Percentiles rank a stretch among this genome's conserved stretches.
Conservation (phyloP, 2,888 invertebrate genomes). For the Glyphotaelius pellucidus region DNA sequence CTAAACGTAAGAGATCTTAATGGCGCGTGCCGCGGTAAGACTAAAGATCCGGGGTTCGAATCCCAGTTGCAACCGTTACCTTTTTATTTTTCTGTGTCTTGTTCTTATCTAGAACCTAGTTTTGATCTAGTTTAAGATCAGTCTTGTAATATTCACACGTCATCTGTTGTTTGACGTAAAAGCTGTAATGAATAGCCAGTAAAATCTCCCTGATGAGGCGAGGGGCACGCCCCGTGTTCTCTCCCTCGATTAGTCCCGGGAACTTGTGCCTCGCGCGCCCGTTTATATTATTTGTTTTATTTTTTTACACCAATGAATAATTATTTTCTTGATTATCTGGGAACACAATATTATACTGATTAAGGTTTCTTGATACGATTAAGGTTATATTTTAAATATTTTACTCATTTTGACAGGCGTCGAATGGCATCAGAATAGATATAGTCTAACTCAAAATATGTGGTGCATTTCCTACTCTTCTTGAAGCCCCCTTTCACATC, state of each 20-base stretch:
- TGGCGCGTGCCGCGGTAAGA: too few relatives aligned
- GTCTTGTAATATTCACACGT: background rate
- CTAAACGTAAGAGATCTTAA: too few relatives aligned
- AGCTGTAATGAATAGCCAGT: background rate
- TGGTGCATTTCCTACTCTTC: background rate
- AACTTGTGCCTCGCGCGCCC: constrained; percentile 40
- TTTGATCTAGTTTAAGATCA: background rate
- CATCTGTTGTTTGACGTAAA: constrained; percentile 16
- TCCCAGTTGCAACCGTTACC: too few relatives aligned
- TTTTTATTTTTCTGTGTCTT: too few relatives aligned
- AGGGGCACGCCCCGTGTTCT: constrained; percentile 58
- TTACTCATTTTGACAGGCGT: background rate
- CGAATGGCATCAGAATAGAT: background rate
- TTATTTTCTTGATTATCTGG: background rate
- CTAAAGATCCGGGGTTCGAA: too few relatives aligned
- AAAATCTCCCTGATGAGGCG: constrained; percentile 52
- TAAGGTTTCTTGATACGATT: background rate
- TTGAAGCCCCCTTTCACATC: too few relatives aligned
- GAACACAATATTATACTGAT: background rate
- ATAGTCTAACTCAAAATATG: background rate
- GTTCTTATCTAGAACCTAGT: too few relatives aligned
- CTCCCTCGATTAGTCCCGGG: constrained; percentile 56
- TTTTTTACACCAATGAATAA: constrained; percentile 7
- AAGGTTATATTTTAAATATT: background rate
- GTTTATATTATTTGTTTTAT: constrained; percentile 40